A percentile compares a stretch with the other conserved stretches of the same genome.
Conservation (phyloP, 2,888 invertebrate species). For the Meta bourneti region DNA sequence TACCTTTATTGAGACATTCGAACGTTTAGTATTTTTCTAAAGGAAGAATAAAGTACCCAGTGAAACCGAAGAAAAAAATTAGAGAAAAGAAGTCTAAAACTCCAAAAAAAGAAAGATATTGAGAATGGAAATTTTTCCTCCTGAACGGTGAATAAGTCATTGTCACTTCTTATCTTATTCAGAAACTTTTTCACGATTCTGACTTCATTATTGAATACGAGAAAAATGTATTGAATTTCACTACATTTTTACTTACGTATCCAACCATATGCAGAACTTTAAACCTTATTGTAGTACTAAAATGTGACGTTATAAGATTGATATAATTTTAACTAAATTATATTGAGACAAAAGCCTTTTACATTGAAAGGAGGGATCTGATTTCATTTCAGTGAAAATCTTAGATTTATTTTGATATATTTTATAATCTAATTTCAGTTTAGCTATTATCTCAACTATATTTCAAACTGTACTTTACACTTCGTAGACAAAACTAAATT, state of each 20-base stretch:
- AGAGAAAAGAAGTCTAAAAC: background rate
- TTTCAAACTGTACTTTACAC: too few species aligned
- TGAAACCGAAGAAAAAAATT: background rate
- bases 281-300: too few species aligned
- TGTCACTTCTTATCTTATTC: background rate
- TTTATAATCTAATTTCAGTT: too few species aligned
- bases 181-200: background rate
- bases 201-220: background rate
- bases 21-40: background rate
- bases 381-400: too few species aligned
- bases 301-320: too few species aligned
- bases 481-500: too few species aligned
- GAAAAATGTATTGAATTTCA: background rate
- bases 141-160: conserved; percentile 17
- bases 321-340: too few species aligned
- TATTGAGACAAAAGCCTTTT: too few species aligned
- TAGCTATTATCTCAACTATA: too few species aligned
- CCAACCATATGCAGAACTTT: too few species aligned
- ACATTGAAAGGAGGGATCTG: too few species aligned
- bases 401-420: too few species aligned
- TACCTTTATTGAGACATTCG: conserved; percentile 5
- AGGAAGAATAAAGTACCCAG: background rate
- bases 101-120: conserved; percentile 1
- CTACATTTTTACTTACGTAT: background rate
- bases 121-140: background rate